A percentile compares a stretch with the other conserved stretches of the same genome.
phyloP scores from a whole-genome alignment of 1,140 invertebrate genomes.

The Metaphire vulgaris region DNA sequence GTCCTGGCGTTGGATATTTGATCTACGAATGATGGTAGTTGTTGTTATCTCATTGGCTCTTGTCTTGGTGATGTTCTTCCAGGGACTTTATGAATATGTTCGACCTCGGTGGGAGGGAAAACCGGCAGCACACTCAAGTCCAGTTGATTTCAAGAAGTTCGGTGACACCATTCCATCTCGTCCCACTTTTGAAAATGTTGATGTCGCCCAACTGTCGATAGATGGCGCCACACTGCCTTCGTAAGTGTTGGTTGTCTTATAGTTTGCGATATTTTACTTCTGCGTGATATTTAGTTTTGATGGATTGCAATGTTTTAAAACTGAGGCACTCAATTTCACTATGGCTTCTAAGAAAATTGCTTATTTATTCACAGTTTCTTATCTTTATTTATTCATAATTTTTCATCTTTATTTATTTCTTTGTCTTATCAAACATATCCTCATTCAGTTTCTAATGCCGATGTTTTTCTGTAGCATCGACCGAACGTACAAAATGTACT shows the following conservation, averaged over 20 bases:
- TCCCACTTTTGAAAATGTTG: slow-evolving; percentile 34
- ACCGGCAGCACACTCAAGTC: slow-evolving; percentile 33
- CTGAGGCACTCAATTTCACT: no score
- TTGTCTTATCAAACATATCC: no score
- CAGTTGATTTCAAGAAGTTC: slow-evolving; percentile 42
- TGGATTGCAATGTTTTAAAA: no score
- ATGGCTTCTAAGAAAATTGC: no score
- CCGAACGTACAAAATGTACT: slow-evolving; percentile 56
- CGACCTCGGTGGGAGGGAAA: slow-evolving; percentile 41
- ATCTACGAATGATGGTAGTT: not conserved
- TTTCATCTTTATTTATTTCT: no score
- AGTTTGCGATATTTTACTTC: no score
- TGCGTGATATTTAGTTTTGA: no score
- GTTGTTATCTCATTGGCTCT: not conserved
- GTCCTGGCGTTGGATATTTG: no score
- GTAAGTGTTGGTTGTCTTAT: no score
- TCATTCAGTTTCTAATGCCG: no score
- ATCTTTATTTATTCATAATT: not conserved
- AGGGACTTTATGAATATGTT: slow-evolving; percentile 50
- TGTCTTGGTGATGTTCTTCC: not conserved
- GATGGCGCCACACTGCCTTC: slow-evolving; percentile 9
- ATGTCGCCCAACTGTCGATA: not conserved
- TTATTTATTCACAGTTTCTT: no score
- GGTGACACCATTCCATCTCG: slow-evolving; percentile 37
- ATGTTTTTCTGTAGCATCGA: slow-evolving; percentile 50